A percentile compares a stretch with the other conserved stretches of the same genome.
Conservation (phyloP, 1,140 invertebrate species). For the Xylocopa sonorina region DNA sequence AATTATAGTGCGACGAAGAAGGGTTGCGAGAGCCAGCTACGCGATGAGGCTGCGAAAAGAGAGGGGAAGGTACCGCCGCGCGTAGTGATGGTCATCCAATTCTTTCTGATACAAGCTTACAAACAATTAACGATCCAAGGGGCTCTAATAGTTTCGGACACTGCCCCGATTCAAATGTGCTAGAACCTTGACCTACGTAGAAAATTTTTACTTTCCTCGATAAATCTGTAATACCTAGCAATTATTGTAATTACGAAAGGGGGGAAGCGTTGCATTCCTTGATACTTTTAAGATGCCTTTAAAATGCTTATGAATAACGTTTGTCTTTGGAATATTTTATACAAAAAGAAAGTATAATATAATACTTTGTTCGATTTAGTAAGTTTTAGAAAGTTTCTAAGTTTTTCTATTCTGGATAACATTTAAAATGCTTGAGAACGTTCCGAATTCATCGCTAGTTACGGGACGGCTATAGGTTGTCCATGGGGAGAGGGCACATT, state of each 20-base stretch:
- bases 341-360: too few species aligned
- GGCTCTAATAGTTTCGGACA: not conserved
- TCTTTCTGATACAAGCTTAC: not conserved
- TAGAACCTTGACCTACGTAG: not conserved
- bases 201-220: not conserved
- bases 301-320: not conserved
- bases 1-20: conserved; percentile 48
- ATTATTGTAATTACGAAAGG: not conserved
- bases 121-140: not conserved
- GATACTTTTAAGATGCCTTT: not conserved
- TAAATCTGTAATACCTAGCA: not conserved
- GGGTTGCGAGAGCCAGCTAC: conserved; percentile 46
- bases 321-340: too few species aligned
- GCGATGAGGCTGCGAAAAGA: conserved; percentile 10
- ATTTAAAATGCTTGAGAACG: conserved; percentile 16
- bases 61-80: conserved; percentile 34
- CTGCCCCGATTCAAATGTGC: too few species aligned
- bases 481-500: conserved; percentile 70
- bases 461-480: conserved; percentile 28
- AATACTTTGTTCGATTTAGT: too few species aligned
- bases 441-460: conserved; percentile 34
- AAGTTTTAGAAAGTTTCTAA: too few species aligned
- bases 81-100: conserved; percentile 35
- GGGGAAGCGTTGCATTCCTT: not conserved
- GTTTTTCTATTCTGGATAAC: conserved; percentile 7